Conservation (phyloP, 1,140 invertebrate species). For the Laupala kohalensis region DNA sequence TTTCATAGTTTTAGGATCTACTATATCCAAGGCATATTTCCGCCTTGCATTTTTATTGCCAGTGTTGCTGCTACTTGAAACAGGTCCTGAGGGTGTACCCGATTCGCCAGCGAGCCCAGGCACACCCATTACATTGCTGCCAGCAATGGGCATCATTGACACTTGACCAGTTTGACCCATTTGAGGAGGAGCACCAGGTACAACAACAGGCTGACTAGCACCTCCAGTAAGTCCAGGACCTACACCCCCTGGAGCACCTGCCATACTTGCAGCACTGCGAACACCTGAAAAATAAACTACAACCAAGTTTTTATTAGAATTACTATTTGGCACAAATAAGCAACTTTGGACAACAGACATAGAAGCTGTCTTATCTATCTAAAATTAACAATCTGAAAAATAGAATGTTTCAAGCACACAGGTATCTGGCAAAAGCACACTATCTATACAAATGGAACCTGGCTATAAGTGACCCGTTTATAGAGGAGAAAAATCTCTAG, state of each 20-base stretch:
- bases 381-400: no score
- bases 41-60: slow-evolving; percentile 21
- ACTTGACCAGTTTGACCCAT: slow-evolving; percentile 8
- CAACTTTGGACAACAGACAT: no score
- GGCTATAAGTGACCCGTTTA: no score
- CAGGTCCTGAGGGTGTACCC: not conserved
- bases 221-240: not conserved
- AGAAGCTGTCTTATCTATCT: no score
- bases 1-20: slow-evolving; percentile 29
- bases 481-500: no score
- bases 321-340: no score
- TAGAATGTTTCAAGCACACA: no score
- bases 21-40: slow-evolving; percentile 26
- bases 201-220: not conserved
- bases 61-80: slow-evolving; percentile 18
- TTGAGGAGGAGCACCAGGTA: slow-evolving; percentile 2
- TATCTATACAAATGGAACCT: no score
- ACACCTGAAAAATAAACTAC: slow-evolving; percentile 1
- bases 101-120: not conserved
- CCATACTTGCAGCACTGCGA: not conserved
- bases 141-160: slow-evolving; percentile 6
- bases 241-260: slow-evolving; percentile 2
- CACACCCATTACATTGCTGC: not conserved
- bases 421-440: no score
- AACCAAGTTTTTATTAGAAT: not conserved